Evolutionary conservation across 2,113 vertebrate genomes (phyloP).

Genomic region (Myotis brandtii): DNA sequence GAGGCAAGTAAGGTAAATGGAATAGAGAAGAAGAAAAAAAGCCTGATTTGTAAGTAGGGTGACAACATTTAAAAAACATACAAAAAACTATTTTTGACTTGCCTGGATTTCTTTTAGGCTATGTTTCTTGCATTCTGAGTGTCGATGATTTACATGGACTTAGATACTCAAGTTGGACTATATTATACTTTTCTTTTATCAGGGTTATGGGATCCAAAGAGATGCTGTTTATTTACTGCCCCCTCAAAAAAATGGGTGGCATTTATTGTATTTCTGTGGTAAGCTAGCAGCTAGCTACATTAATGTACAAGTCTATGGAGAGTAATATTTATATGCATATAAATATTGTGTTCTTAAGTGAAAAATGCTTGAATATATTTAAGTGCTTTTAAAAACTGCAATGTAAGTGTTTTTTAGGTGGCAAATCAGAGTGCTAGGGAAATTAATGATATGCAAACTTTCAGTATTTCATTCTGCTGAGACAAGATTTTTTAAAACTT

Average conservation of each 20-base stretch:
- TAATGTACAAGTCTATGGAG: background rate
- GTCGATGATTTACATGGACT: background rate
- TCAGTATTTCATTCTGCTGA: slow-evolving; percentile 50
- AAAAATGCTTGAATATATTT: slow-evolving; percentile 35
- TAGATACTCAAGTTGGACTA: background rate
- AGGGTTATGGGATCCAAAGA: background rate
- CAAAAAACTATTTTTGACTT: background rate
- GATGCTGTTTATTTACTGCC: background rate
- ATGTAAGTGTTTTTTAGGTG: background rate
- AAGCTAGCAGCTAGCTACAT: background rate
- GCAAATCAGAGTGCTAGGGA: slow-evolving; percentile 12
- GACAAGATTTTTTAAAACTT: background rate
- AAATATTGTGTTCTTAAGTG: background rate
- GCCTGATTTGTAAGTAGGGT: background rate
- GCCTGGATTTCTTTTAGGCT: background rate
- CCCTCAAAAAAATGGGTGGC: background rate
- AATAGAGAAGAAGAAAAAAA: slow-evolving; percentile 45
- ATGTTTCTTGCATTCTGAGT: slow-evolving; percentile 19
- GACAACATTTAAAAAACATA: background rate
- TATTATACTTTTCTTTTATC: background rate
- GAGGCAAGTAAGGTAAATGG: background rate
- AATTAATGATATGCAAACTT: slow-evolving; percentile 33
- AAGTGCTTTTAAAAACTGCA: background rate
- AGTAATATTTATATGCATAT: background rate
- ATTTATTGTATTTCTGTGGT: background rate